Evolutionary conservation across 2,113 vertebrate species (phyloP).

Genomic region (Epinephelus cyanopodus): DNA sequence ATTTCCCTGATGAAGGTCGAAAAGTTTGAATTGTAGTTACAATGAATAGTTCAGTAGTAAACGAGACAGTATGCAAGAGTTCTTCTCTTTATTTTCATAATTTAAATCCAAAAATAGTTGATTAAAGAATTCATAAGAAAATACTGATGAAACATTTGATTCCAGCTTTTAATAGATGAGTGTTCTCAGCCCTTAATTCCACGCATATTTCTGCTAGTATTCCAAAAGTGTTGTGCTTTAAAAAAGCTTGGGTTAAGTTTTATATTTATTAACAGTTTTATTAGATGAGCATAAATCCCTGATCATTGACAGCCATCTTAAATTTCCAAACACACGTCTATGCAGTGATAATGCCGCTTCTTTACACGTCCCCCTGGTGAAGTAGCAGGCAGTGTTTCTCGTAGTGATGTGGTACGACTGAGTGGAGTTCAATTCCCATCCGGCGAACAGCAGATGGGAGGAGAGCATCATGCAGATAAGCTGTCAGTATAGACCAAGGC

Average conservation of each 20-base stretch:
- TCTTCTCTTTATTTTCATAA: not conserved
- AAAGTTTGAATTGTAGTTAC: too few species aligned
- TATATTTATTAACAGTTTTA: not conserved
- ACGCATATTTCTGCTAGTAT: not conserved
- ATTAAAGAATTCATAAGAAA: not conserved
- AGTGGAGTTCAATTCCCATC: constrained; percentile 63
- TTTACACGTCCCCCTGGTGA: constrained; percentile 22
- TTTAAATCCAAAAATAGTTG: not conserved
- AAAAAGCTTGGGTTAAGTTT: not conserved
- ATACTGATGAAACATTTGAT: not conserved
- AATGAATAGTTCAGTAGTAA: too few species aligned
- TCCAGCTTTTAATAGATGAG: not conserved
- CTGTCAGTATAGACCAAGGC: constrained; percentile 77
- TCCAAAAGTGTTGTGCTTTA: not conserved
- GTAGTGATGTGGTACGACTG: constrained; percentile 25
- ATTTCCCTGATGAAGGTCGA: too few species aligned
- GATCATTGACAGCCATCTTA: constrained; percentile 12
- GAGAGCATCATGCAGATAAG: constrained; percentile 80
- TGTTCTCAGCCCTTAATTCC: not conserved
- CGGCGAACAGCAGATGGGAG: constrained; percentile 65
- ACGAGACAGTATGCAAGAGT: too few species aligned
- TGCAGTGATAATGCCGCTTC: constrained; percentile 12
- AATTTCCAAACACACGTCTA: constrained; percentile 36
- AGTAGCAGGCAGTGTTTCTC: constrained; percentile 49
- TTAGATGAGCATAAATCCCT: not conserved